Evolutionary conservation across 92 coral and sea anemone genomes (phyloP).

Genomic region (Epizoanthus fatuus): DNA sequence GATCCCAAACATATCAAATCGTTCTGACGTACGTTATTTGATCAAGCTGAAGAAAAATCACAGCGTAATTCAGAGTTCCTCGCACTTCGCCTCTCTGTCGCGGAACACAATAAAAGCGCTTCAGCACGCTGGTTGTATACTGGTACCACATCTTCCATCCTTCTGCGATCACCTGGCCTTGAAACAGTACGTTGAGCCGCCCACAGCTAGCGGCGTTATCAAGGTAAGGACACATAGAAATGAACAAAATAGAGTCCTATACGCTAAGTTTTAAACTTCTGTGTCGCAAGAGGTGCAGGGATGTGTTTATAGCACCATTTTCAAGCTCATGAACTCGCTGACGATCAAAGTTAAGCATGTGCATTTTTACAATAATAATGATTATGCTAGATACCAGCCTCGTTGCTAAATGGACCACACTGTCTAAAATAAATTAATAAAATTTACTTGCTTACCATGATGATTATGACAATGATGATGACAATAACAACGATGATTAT

Average conservation of each 20-base stretch:
- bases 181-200: slow-evolving; percentile 86
- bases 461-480: too few relatives aligned
- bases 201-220: slow-evolving; percentile 93
- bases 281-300: neutral
- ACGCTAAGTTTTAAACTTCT: too few relatives aligned
- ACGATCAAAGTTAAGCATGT: too few relatives aligned
- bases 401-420: too few relatives aligned
- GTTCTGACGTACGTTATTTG: slow-evolving; percentile 67
- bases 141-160: slow-evolving; percentile 84
- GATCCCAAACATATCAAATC: slow-evolving; percentile 67
- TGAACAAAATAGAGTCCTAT: neutral
- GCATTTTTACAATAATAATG: too few relatives aligned
- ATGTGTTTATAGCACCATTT: too few relatives aligned
- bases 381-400: too few relatives aligned
- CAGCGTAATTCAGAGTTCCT: slow-evolving; percentile 83
- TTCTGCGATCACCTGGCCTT: slow-evolving; percentile 90
- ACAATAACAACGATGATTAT: too few relatives aligned
- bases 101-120: slow-evolving; percentile 79
- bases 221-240: slow-evolving; percentile 47
- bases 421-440: too few relatives aligned
- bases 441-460: too few relatives aligned
- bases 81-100: slow-evolving; percentile 91
- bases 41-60: slow-evolving; percentile 79
- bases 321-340: too few relatives aligned
- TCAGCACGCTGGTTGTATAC: slow-evolving; percentile 86